phyloP scores from a whole-genome alignment of 2,113 vertebrate genomes.

The Poicephalus meyeri region DNA sequence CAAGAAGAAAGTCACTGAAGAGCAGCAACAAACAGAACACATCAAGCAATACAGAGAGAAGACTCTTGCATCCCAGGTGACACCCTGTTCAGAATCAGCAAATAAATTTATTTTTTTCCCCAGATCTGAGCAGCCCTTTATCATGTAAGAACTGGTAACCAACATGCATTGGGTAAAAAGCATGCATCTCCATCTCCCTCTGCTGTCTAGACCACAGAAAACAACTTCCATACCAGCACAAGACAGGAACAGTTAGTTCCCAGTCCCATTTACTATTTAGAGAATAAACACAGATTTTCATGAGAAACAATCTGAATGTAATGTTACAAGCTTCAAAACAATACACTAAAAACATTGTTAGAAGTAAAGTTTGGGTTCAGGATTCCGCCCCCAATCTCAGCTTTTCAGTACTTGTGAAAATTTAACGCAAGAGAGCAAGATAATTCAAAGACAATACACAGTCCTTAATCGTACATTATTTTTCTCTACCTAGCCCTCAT shows the following conservation, averaged over 20 bases:
- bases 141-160: not conserved
- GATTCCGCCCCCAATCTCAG: not conserved
- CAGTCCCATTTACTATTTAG: not conserved
- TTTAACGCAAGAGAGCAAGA: not conserved
- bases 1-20: not conserved
- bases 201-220: conserved; percentile 22
- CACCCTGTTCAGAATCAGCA: not conserved
- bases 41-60: not conserved
- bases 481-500: not conserved
- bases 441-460: not conserved
- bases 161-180: not conserved
- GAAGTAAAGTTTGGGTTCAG: not conserved
- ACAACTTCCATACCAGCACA: not conserved
- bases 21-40: not conserved
- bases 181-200: conserved; percentile 33
- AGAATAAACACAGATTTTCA: not conserved
- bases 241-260: not conserved
- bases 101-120: not conserved
- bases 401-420: not conserved
- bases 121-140: not conserved
- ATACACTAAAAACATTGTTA: not conserved
- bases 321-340: not conserved
- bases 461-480: not conserved
- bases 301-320: not conserved
- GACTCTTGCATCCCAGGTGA: not conserved